phyloP scores from a whole-genome alignment of 2,888 invertebrate genomes.

The Nomada goodeniana region DNA sequence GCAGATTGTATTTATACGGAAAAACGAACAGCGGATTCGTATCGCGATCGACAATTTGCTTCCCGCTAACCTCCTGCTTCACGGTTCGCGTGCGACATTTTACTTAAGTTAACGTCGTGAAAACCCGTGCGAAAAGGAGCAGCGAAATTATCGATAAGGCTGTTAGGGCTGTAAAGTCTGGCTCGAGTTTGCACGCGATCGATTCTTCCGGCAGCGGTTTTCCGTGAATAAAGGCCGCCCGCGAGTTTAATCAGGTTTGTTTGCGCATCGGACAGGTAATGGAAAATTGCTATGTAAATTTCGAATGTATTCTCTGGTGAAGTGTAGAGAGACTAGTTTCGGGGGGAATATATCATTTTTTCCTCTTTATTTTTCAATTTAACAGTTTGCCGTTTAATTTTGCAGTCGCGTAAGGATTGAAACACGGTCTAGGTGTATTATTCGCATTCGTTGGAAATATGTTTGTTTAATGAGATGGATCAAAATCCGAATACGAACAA shows the following conservation, averaged over 20 bases:
- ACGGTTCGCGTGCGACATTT: background rate
- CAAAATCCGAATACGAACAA: too few relatives aligned
- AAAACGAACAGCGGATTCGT: slow-evolving; percentile 12
- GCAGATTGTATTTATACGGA: background rate
- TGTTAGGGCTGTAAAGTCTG: slow-evolving; percentile 6
- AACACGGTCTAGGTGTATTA: too few relatives aligned
- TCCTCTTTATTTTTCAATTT: too few relatives aligned
- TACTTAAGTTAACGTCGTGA: background rate
- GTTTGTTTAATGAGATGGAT: too few relatives aligned
- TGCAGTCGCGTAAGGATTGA: too few relatives aligned
- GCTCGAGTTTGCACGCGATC: slow-evolving; percentile 17
- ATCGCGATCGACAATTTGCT: background rate
- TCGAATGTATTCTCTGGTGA: background rate
- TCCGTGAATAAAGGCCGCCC: background rate
- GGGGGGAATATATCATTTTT: background rate
- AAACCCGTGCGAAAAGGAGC: background rate
- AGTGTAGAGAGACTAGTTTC: background rate
- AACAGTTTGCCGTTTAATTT: too few relatives aligned
- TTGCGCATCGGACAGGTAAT: background rate
- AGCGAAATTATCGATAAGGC: slow-evolving; percentile 21
- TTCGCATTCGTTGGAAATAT: too few relatives aligned
- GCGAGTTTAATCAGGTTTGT: background rate
- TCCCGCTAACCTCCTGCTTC: background rate
- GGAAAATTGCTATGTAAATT: background rate
- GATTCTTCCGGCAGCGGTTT: slow-evolving; percentile 10